Evolutionary conservation across 2,797 vertebrate species (phyloP).

Genomic region (Potorous gilbertii): DNA sequence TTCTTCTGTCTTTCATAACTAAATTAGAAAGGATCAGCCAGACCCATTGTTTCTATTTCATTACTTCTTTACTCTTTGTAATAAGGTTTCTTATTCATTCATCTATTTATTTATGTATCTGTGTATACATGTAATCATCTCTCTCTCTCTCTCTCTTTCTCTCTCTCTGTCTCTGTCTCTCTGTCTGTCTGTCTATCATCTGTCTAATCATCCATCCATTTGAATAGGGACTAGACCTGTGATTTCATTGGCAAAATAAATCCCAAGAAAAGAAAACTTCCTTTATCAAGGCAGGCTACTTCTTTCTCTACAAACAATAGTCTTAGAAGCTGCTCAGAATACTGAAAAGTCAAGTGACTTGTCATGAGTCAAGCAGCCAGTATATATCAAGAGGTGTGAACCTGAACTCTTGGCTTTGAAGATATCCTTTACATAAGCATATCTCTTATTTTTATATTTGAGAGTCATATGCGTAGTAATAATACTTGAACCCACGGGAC

Average conservation of each 20-base stretch:
- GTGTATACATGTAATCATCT: too few relatives aligned
- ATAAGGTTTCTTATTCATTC: not conserved
- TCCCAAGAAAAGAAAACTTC: not conserved
- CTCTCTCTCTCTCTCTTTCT: too few relatives aligned
- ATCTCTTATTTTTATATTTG: not conserved
- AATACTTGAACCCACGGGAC: not conserved
- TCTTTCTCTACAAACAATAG: not conserved
- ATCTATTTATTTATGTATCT: not conserved
- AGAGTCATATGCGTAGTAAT: not conserved
- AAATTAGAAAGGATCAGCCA: not conserved
- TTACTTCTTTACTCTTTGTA: not conserved
- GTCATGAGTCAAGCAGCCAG: not conserved
- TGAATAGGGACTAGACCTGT: not conserved
- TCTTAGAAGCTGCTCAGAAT: not conserved
- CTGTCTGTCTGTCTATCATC: too few relatives aligned
- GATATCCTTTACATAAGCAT: not conserved
- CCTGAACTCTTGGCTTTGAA: not conserved
- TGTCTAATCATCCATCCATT: not conserved
- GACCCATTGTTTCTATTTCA: not conserved
- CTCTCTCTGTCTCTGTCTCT: too few relatives aligned
- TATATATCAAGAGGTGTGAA: not conserved
- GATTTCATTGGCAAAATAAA: not conserved
- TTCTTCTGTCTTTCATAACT: not conserved
- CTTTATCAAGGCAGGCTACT: not conserved
- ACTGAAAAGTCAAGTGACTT: not conserved